Evolutionary conservation across 2,888 invertebrate species (phyloP).

Genomic region (Mermis nigrescens): DNA sequence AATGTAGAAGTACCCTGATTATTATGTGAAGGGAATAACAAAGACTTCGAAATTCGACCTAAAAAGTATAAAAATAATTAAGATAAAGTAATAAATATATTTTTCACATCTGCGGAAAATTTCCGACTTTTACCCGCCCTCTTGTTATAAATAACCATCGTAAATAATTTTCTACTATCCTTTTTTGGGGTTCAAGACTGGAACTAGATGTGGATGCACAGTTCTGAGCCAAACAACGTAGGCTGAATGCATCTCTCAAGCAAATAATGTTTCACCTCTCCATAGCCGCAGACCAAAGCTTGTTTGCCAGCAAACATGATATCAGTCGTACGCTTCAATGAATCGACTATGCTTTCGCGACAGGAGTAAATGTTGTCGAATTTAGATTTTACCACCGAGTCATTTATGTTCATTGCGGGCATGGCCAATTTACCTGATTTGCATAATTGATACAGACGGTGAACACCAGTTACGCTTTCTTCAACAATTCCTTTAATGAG

Average conservation of each 20-base stretch:
- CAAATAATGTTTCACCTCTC: slow-evolving; percentile 44
- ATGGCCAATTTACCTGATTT: slow-evolving; percentile 80
- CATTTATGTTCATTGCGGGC: slow-evolving; percentile 95
- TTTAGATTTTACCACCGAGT: slow-evolving; percentile 90
- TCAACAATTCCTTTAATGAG: slow-evolving; percentile 85
- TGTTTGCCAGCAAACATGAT: slow-evolving; percentile 95
- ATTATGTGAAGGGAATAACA: too few species aligned
- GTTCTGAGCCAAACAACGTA: not conserved
- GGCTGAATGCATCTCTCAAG: not conserved
- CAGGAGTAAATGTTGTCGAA: slow-evolving; percentile 92
- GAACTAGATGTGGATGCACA: too few species aligned
- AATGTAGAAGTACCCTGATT: too few species aligned
- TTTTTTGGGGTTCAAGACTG: not conserved
- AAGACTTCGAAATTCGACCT: too few species aligned
- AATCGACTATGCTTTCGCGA: slow-evolving; percentile 66
- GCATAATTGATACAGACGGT: slow-evolving; percentile 78
- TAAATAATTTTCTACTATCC: not conserved
- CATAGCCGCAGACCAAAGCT: slow-evolving; percentile 84
- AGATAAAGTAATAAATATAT: too few species aligned
- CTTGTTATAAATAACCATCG: not conserved
- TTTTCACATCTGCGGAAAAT: too few species aligned
- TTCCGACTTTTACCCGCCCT: too few species aligned
- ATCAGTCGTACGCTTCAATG: slow-evolving; percentile 68
- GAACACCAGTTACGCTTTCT: slow-evolving; percentile 93
- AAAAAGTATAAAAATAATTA: too few species aligned